A percentile compares a stretch with the other conserved stretches of the same genome.
These are phyloP conservation scores for Galaxias olidus DNA, from an alignment of 2,797 vertebrate genomes.

Conservation along the genomic window DNA sequence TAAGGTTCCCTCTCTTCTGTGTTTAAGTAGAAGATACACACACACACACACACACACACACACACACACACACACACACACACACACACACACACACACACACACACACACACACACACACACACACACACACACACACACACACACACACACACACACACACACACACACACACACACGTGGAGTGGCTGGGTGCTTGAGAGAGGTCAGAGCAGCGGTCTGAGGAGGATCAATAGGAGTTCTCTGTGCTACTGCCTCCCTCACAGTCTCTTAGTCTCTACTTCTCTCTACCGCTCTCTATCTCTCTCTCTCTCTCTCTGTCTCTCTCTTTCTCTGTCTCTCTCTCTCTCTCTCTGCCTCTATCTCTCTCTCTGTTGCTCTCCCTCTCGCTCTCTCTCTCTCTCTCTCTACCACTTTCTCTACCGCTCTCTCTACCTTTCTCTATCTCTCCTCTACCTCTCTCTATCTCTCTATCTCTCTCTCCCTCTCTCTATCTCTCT, in stretches of 20 bases:
- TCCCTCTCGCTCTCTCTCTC: background rate
- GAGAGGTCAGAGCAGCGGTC: conserved; percentile 61
- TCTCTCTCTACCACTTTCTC: no score
- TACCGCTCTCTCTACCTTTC: background rate
- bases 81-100: conserved; percentile 32
- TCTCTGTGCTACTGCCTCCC: conserved; percentile 51
- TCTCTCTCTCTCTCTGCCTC: background rate
- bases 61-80: conserved; percentile 25
- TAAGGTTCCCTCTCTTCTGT: conserved; percentile 39
- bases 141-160: background rate
- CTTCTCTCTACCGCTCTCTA: conserved; percentile 36
- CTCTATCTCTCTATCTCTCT: no score
- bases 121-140: background rate
- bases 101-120: conserved; percentile 5
- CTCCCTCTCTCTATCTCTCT: no score
- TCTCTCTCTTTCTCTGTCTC: background rate
- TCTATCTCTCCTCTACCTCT: background rate
- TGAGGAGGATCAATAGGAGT: conserved; percentile 64
- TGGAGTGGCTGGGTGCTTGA: conserved; percentile 35
- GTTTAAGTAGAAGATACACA: conserved; percentile 40
- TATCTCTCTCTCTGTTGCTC: background rate
- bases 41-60: conserved; percentile 3
- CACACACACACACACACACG: background rate
- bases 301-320: conserved; percentile 9
- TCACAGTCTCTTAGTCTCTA: conserved; percentile 36